phyloP scores from a whole-genome alignment of 2,888 invertebrate genomes.

The Apamea epomidion region DNA sequence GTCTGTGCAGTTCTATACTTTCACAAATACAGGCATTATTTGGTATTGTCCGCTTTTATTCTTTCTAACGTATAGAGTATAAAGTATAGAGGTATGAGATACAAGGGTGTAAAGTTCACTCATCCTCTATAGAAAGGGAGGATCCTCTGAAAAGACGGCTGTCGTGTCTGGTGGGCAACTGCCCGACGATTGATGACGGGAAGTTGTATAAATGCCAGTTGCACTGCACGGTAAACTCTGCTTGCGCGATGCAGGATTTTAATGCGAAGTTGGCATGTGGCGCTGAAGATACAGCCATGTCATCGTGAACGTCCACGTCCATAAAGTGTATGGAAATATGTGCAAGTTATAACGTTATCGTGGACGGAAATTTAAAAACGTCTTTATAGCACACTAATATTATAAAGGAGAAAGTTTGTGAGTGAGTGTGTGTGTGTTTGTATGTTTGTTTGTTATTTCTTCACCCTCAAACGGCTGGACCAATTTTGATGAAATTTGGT shows the following conservation, averaged over 20 bases:
- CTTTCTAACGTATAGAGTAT: neutral
- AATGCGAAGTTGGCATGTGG: too few species aligned
- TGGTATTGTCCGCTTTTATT: neutral
- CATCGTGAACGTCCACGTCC: neutral
- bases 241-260: neutral
- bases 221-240: neutral
- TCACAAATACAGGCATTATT: conserved; percentile 14
- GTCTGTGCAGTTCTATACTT: conserved; percentile 36
- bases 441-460: too few species aligned
- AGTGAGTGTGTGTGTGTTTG: too few species aligned
- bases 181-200: neutral
- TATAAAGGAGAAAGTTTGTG: too few species aligned
- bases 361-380: neutral
- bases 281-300: too few species aligned
- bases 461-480: too few species aligned
- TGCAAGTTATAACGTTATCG: neutral
- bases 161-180: neutral
- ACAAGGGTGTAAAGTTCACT: neutral
- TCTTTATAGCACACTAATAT: neutral
- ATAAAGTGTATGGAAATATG: neutral
- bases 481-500: too few species aligned
- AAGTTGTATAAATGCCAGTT: too few species aligned
- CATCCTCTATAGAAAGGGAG: neutral
- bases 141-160: too few species aligned
- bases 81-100: neutral